Evolutionary conservation across 2,888 invertebrate species (phyloP).

Genomic region (Margaritifera margaritifera): DNA sequence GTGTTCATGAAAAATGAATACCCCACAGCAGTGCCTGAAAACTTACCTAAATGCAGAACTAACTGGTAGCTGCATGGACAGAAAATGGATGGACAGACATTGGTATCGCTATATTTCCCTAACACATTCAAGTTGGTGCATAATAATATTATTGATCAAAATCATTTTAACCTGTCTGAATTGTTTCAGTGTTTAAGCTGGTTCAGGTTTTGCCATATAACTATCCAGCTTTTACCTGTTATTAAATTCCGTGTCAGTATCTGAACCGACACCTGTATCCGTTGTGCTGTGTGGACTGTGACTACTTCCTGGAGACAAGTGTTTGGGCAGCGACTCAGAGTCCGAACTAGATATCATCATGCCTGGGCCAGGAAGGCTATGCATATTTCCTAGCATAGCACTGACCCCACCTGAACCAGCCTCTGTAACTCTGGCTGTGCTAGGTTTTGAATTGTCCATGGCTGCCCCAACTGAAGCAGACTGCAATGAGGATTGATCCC

Average conservation of each 20-base stretch:
- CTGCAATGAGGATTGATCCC: too few relatives aligned
- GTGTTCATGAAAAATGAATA: too few relatives aligned
- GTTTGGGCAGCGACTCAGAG: constrained; percentile 28
- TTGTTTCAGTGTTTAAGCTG: too few relatives aligned
- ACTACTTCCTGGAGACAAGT: constrained; percentile 30
- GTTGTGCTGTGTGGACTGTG: constrained; percentile 38
- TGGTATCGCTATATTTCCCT: too few relatives aligned
- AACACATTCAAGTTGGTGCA: too few relatives aligned
- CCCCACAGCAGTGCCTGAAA: too few relatives aligned
- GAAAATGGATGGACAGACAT: too few relatives aligned
- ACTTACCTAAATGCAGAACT: too few relatives aligned
- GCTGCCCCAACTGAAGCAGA: not conserved
- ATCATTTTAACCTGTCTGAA: too few relatives aligned
- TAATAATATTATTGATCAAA: constrained; percentile 3
- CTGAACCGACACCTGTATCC: constrained; percentile 43
- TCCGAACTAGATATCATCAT: constrained; percentile 35
- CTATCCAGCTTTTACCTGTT: constrained; percentile 13
- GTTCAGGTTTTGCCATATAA: too few relatives aligned
- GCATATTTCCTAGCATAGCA: constrained; percentile 3
- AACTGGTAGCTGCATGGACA: too few relatives aligned
- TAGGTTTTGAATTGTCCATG: constrained; percentile 1
- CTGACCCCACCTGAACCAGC: not conserved
- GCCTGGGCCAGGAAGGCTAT: constrained; percentile 12
- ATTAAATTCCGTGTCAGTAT: constrained; percentile 41
- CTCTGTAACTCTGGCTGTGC: constrained; percentile 1